These are phyloP conservation scores for Cheilosia urbana DNA, from an alignment of 2,888 invertebrate species.

Conservation along the genomic window DNA sequence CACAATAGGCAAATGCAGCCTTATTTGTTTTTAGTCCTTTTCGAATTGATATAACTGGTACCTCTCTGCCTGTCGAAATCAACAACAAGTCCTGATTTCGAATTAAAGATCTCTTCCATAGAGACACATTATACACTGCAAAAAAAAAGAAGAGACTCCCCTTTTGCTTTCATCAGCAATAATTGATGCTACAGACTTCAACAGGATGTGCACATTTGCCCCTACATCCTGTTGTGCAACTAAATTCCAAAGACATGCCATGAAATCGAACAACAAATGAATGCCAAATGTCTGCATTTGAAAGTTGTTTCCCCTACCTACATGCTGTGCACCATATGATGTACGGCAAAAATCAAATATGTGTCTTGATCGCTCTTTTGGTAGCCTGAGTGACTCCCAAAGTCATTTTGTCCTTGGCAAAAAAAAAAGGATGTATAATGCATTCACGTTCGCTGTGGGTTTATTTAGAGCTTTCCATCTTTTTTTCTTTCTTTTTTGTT, in stretches of 20 bases:
- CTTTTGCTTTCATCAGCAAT: not conserved
- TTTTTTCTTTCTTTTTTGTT: constrained; percentile 1
- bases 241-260: constrained; percentile 1
- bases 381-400: constrained; percentile 3
- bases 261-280: constrained; percentile 41
- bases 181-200: constrained; percentile 6
- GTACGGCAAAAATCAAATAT: constrained; percentile 31
- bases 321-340: not conserved
- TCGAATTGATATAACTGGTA: constrained; percentile 5
- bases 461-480: not conserved
- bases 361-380: constrained; percentile 30
- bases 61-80: not conserved
- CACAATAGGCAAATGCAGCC: constrained; percentile 5
- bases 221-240: constrained; percentile 10
- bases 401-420: constrained; percentile 10
- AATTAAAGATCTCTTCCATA: constrained; percentile 18
- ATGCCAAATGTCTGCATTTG: constrained; percentile 63
- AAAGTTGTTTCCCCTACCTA: constrained; percentile 21
- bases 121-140: not conserved
- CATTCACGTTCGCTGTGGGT: constrained; percentile 39
- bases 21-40: constrained; percentile 1
- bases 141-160: constrained; percentile 2
- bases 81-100: constrained; percentile 2
- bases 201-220: constrained; percentile 38
- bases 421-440: constrained; percentile 3